These are phyloP conservation scores for Echinometra lucunter DNA, from an alignment of 53 echinoderm and acorn worm genomes.

Conservation along the genomic window DNA sequence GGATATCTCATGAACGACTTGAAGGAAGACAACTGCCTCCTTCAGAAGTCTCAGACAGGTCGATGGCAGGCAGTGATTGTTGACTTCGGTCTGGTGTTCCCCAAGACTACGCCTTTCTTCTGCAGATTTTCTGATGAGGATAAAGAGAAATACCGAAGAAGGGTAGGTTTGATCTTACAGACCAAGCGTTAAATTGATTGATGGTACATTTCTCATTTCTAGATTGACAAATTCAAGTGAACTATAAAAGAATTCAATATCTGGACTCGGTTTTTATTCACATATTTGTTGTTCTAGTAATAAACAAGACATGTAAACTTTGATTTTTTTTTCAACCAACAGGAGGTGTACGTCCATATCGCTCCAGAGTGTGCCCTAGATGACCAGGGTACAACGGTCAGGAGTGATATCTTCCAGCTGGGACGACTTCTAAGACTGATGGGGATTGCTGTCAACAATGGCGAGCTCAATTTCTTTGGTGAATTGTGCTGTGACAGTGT, in stretches of 20 bases:
- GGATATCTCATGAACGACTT: conserved; percentile 23
- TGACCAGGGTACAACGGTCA: background rate
- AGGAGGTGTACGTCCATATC: background rate
- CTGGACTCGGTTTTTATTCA: no score
- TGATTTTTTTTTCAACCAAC: background rate
- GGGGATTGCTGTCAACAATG: background rate
- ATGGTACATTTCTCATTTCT: background rate
- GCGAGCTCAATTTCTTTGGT: background rate
- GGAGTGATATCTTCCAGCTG: conserved; percentile 16
- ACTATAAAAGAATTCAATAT: background rate
- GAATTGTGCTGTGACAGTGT: background rate
- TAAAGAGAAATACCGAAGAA: background rate
- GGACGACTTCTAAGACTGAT: conserved; percentile 3
- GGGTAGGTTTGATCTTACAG: background rate
- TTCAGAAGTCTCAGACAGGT: background rate
- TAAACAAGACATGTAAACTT: background rate
- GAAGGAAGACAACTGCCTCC: conserved; percentile 40
- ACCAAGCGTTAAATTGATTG: background rate
- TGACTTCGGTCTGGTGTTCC: conserved; percentile 14
- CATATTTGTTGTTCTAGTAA: background rate
- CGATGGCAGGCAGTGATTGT: background rate
- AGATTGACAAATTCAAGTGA: background rate
- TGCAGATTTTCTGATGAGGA: conserved; percentile 1
- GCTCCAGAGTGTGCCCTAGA: conserved; percentile 16
- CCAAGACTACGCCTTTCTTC: background rate